phyloP scores from a whole-genome alignment of 2,888 invertebrate genomes.

The Yponomeuta sedellus region DNA sequence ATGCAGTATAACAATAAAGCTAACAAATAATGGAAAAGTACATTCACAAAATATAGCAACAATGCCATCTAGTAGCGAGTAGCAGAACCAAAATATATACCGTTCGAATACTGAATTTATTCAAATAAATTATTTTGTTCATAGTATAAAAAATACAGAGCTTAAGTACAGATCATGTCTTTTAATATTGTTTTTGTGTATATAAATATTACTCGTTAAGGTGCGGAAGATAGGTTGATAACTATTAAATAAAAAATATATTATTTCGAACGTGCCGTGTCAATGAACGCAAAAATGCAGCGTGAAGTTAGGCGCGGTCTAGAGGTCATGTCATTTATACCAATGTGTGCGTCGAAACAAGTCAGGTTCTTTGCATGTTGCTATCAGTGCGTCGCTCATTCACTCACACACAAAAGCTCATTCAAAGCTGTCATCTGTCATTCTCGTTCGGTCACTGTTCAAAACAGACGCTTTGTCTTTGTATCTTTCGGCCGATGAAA shows the following conservation, averaged over 20 bases:
- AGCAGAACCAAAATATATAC: not conserved
- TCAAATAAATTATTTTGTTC: no score
- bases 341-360: constrained; percentile 1
- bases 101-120: not conserved
- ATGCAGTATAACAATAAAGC: no score
- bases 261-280: not conserved
- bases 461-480: not conserved
- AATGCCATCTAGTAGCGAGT: not conserved
- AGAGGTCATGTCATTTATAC: constrained; percentile 23
- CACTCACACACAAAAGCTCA: constrained; percentile 24
- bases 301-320: constrained; percentile 67
- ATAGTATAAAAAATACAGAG: no score
- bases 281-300: constrained; percentile 33
- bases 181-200: no score
- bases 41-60: not conserved
- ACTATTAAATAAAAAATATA: constrained; percentile 29
- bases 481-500: not conserved
- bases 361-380: not conserved
- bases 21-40: no score
- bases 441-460: constrained; percentile 26
- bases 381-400: not conserved
- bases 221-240: not conserved
- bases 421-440: constrained; percentile 10
- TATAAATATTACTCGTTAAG: not conserved
- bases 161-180: no score